Percentiles rank a stretch among this genome's conserved stretches.
These are phyloP conservation scores for Erythrocercus mccallii DNA, from an alignment of 2,113 vertebrate genomes.

Conservation along the genomic window DNA sequence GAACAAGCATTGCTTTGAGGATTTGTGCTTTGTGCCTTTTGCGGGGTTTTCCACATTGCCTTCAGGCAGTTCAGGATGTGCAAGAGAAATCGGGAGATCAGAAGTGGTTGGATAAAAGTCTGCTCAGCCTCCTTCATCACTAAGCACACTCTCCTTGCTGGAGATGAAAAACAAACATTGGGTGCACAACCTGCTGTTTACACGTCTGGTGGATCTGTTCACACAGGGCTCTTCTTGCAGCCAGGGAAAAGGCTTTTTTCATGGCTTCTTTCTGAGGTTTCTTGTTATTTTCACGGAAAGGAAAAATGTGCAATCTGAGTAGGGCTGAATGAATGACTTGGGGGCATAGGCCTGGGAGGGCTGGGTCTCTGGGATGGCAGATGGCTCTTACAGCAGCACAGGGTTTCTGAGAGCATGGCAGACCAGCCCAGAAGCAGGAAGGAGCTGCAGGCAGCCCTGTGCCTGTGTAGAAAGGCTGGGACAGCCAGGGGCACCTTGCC, in stretches of 20 bases:
- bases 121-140: background rate
- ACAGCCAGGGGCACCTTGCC: background rate
- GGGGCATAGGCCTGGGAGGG: background rate
- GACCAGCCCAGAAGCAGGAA: background rate
- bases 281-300: background rate
- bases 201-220: background rate
- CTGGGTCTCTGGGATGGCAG: background rate
- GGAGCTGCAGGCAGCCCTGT: background rate
- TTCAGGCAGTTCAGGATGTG: background rate
- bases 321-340: background rate
- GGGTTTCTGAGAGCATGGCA: background rate
- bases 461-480: background rate
- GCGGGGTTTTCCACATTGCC: background rate
- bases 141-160: background rate
- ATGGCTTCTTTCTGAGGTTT: background rate
- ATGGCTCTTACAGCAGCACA: background rate
- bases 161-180: slow-evolving; percentile 27
- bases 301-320: background rate
- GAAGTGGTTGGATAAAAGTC: slow-evolving; percentile 8
- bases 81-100: background rate
- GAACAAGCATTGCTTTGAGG: slow-evolving; percentile 4
- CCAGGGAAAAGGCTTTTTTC: background rate
- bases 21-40: background rate
- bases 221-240: background rate
- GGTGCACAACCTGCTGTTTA: slow-evolving; percentile 7